These are phyloP conservation scores for Etheostoma cragini DNA, from an alignment of 2,113 vertebrate genomes.

Conservation along the genomic window DNA sequence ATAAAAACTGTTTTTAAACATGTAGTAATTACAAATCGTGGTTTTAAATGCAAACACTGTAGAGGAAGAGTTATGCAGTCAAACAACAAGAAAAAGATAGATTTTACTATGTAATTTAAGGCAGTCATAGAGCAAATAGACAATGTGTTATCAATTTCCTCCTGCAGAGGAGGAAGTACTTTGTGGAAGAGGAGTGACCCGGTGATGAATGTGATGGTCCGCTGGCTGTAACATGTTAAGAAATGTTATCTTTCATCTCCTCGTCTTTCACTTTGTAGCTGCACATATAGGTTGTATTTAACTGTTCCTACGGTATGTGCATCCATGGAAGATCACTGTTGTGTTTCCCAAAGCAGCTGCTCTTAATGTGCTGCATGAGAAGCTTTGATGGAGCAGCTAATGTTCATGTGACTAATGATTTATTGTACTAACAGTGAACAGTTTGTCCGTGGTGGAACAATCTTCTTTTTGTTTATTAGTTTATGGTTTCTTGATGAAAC, in stretches of 20 bases:
- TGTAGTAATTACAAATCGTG: conserved; percentile 9
- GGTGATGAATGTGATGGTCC: conserved; percentile 83
- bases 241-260: conserved; percentile 68
- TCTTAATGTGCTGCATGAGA: conserved; percentile 33
- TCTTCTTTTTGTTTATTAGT: background rate
- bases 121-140: conserved; percentile 26
- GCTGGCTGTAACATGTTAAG: conserved; percentile 70
- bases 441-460: conserved; percentile 9
- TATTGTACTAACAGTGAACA: conserved; percentile 12
- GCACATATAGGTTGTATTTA: background rate
- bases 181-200: conserved; percentile 57
- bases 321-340: conserved; percentile 17
- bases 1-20: background rate
- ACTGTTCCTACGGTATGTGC: background rate
- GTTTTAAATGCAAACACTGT: background rate
- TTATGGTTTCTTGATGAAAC: background rate
- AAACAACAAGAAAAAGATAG: background rate
- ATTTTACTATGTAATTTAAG: conserved; percentile 34
- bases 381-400: conserved; percentile 35
- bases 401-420: conserved; percentile 34
- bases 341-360: conserved; percentile 31
- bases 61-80: conserved; percentile 3
- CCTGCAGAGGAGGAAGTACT: conserved; percentile 64
- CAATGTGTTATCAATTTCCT: conserved; percentile 77
- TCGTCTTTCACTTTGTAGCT: conserved; percentile 25